Evolutionary conservation across 2,888 invertebrate species (phyloP).

Genomic region (Netelia inedita): DNA sequence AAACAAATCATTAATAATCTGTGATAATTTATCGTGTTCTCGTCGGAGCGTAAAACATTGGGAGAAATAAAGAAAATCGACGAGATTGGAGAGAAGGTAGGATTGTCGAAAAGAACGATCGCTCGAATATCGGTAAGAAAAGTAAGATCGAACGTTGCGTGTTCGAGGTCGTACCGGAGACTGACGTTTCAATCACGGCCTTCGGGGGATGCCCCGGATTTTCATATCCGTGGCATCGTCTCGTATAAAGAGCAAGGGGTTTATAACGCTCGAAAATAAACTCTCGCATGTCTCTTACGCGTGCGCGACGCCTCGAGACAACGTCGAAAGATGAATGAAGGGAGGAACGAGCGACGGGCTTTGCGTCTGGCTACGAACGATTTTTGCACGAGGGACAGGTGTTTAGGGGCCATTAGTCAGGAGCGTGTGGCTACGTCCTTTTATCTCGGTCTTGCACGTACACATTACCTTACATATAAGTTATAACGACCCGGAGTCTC

Average conservation of each 20-base stretch:
- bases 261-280: constrained; percentile 6
- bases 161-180: constrained; percentile 48
- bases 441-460: constrained; percentile 37
- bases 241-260: constrained; percentile 13
- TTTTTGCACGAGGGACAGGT: constrained; percentile 74
- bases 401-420: constrained; percentile 75
- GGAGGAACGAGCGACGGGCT: constrained; percentile 26
- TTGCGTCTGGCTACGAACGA: constrained; percentile 59
- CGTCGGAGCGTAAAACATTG: no score
- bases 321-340: constrained; percentile 54
- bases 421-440: constrained; percentile 49
- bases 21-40: no score
- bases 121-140: constrained; percentile 35
- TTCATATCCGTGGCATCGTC: constrained; percentile 53
- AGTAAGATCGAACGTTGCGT: constrained; percentile 53
- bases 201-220: constrained; percentile 69
- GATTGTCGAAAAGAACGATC: neutral
- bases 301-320: constrained; percentile 34
- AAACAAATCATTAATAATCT: no score
- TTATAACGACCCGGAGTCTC: constrained; percentile 15
- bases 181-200: constrained; percentile 79
- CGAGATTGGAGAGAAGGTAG: neutral
- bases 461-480: neutral
- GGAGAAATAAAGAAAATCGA: neutral
- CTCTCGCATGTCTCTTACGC: neutral